Conservation (phyloP, 2,888 invertebrate species). For the Galeopsomyia nigrocyanea region DNA sequence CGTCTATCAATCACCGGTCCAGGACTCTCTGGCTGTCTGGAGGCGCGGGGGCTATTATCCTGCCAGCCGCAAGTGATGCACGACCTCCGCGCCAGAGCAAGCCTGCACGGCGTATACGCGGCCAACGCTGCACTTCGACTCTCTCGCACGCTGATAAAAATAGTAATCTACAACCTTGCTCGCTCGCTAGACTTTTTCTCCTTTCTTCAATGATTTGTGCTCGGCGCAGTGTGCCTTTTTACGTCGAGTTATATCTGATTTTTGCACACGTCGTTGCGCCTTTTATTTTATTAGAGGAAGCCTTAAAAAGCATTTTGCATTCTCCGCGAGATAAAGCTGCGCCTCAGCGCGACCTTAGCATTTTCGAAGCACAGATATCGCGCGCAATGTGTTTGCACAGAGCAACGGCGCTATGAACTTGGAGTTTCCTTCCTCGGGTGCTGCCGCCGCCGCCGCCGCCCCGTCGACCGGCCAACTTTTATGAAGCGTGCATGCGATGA, state of each 20-base stretch:
- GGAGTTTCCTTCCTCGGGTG: conserved; percentile 31
- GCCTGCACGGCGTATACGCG: neutral
- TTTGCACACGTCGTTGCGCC: neutral
- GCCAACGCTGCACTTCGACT: conserved; percentile 21
- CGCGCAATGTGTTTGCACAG: conserved; percentile 30
- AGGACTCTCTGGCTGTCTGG: conserved; percentile 41
- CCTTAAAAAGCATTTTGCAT: neutral
- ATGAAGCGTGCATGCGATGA: too few relatives aligned
- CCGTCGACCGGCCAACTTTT: too few relatives aligned
- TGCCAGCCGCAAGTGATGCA: conserved; percentile 67
- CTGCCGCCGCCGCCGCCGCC: too few relatives aligned
- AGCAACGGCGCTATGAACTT: neutral
- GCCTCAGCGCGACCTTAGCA: neutral
- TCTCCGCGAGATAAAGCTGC: too few relatives aligned
- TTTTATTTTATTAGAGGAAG: conserved; percentile 29
- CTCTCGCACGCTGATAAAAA: conserved; percentile 41
- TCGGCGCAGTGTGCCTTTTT: neutral
- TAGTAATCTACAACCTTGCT: conserved; percentile 41
- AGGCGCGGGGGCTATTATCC: conserved; percentile 64
- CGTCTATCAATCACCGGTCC: conserved; percentile 65
- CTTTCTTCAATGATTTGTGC: conserved; percentile 2
- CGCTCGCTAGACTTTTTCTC: conserved; percentile 15
- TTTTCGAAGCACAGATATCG: conserved; percentile 12
- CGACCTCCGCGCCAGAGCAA: conserved; percentile 59
- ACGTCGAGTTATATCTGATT: neutral